A percentile compares a stretch with the other conserved stretches of the same genome.
phyloP scores from a whole-genome alignment of 2,113 vertebrate genomes.

The Typhlomys cinereus region DNA sequence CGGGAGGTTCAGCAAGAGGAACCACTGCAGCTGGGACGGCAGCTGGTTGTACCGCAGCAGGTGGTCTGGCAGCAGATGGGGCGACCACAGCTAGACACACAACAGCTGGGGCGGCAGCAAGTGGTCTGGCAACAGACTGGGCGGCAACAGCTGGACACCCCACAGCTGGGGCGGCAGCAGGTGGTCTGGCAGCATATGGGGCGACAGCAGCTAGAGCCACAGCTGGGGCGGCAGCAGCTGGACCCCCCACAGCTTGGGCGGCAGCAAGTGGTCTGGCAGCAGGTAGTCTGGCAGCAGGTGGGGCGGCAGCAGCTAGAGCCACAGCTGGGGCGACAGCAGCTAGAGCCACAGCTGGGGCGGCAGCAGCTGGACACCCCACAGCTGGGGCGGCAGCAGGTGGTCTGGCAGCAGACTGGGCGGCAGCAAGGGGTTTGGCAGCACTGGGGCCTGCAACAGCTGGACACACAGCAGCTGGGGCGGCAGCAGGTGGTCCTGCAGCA shows the following conservation, averaged over 20 bases:
- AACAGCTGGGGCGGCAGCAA: slow-evolving; percentile 24
- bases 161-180: slow-evolving; percentile 39
- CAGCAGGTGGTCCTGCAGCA: neutral
- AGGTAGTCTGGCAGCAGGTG: neutral
- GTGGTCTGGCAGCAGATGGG: neutral
- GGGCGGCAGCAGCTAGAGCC: neutral
- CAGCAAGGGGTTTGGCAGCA: slow-evolving; percentile 33
- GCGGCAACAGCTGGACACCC: neutral
- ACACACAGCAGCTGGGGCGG: neutral
- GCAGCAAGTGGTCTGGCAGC: neutral
- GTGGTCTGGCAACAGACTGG: slow-evolving; percentile 34
- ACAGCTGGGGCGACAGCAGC: neutral
- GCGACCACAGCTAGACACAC: neutral
- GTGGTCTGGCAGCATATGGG: slow-evolving; percentile 5
- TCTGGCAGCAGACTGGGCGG: neutral
- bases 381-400: slow-evolving; percentile 7
- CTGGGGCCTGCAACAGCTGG: neutral
- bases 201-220: neutral
- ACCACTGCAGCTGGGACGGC: slow-evolving; percentile 3
- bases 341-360: neutral
- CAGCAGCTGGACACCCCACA: neutral
- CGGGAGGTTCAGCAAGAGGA: neutral
- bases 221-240: slow-evolving; percentile 20
- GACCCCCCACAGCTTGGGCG: neutral
- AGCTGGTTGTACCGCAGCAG: neutral